Percentiles rank a stretch among this genome's conserved stretches.
Evolutionary conservation across 2,888 invertebrate genomes (phyloP).

Genomic region (Laothoe populi): DNA sequence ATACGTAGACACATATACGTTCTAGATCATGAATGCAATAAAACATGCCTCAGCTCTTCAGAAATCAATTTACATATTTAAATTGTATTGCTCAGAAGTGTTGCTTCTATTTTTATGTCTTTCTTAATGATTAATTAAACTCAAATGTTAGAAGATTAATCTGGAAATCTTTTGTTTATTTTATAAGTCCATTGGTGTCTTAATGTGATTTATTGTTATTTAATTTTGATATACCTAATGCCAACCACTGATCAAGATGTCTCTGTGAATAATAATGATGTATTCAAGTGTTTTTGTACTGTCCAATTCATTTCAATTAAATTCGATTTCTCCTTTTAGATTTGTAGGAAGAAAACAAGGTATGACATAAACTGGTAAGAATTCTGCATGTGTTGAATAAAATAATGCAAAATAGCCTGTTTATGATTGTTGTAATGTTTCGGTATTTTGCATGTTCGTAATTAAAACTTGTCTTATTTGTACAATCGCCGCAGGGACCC

Average conservation of each 20-base stretch:
- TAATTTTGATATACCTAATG: neutral
- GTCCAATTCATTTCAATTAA: slow-evolving; percentile 4
- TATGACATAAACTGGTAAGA: slow-evolving; percentile 5
- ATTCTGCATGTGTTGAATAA: slow-evolving; percentile 11
- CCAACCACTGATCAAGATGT: neutral
- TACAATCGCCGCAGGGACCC: neutral
- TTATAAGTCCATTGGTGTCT: neutral
- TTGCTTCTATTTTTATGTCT: neutral
- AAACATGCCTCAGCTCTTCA: neutral
- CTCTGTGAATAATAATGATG: neutral
- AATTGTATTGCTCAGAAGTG: neutral
- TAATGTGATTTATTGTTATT: neutral
- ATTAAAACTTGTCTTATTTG: slow-evolving; percentile 3
- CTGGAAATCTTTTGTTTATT: slow-evolving; percentile 9
- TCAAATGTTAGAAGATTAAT: slow-evolving; percentile 5
- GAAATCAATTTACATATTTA: slow-evolving; percentile 12
- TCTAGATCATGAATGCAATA: neutral
- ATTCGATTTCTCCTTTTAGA: neutral
- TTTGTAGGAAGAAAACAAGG: slow-evolving; percentile 9
- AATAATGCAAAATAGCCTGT: neutral
- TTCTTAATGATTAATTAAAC: slow-evolving; percentile 5
- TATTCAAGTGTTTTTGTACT: neutral
- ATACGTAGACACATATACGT: neutral
- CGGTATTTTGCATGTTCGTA: slow-evolving; percentile 6
- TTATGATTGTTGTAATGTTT: neutral